A percentile compares a stretch with the other conserved stretches of the same genome.
phyloP scores from a whole-genome alignment of 2,797 vertebrate genomes.

The Nothura maculosa region DNA sequence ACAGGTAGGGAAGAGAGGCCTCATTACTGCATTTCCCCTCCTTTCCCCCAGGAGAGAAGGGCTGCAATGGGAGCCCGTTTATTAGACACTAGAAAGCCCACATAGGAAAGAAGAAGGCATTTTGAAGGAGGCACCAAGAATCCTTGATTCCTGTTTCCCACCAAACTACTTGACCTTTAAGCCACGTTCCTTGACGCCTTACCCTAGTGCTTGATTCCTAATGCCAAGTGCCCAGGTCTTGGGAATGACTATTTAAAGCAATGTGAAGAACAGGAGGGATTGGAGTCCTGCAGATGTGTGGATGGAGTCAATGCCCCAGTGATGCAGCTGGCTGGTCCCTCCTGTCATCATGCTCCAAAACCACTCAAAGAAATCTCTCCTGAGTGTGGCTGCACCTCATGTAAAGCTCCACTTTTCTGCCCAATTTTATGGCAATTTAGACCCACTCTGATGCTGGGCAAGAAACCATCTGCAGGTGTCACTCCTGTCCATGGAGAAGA shows the following conservation, averaged over 20 bases:
- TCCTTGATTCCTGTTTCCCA: rapidly evolving
- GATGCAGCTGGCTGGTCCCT: neutral
- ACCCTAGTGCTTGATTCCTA: too few relatives aligned
- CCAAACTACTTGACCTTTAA: neutral
- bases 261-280: neutral
- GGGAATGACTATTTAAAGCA: neutral
- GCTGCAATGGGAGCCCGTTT: neutral
- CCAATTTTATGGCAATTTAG: too few relatives aligned
- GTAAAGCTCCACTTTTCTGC: rapidly evolving
- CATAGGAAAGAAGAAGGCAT: neutral
- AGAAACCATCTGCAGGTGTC: slow-evolving; percentile 60
- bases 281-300: neutral
- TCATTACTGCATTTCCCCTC: neutral
- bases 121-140: neutral
- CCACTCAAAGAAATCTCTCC: neutral
- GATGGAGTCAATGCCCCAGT: rapidly evolving
- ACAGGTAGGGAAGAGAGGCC: slow-evolving; percentile 10
- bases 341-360: neutral
- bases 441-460: neutral
- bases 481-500: neutral
- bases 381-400: rapidly evolving
- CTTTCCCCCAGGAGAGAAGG: slow-evolving; percentile 37
- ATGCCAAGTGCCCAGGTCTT: neutral
- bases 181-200: neutral
- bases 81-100: neutral